Percentiles rank a stretch among this genome's conserved stretches.
phyloP scores from a whole-genome alignment of 2,888 invertebrate genomes.

The Stenichneumon culpator region DNA sequence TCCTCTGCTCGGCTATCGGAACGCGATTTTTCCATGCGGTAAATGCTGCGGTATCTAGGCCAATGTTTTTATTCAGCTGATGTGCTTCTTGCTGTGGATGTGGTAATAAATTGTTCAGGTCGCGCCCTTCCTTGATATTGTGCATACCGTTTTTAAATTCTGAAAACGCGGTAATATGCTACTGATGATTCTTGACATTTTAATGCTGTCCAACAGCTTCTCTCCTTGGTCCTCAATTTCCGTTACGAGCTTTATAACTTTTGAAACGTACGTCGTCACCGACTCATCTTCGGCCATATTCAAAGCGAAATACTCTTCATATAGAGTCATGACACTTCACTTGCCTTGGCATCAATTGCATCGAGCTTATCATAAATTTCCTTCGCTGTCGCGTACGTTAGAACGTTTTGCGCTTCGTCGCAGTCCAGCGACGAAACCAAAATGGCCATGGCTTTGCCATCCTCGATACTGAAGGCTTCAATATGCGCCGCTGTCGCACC shows the following conservation, averaged over 20 bases:
- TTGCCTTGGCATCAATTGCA: no score
- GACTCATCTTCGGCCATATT: conserved; percentile 42
- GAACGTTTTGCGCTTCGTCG: conserved; percentile 13
- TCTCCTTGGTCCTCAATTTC: conserved; percentile 55
- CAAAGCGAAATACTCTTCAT: conserved; percentile 43
- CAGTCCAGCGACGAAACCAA: conserved; percentile 22
- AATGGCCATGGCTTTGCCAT: conserved; percentile 40
- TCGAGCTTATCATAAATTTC: conserved; percentile 29
- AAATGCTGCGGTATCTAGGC: conserved; percentile 13
- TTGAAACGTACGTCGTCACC: conserved; percentile 29
- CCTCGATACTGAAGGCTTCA: not conserved
- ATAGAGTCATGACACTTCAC: conserved; percentile 45
- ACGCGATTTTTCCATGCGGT: conserved; percentile 11
- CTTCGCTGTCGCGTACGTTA: conserved; percentile 30
- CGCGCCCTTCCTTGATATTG: conserved; percentile 46
- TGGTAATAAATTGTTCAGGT: conserved; percentile 34
- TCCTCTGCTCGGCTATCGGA: conserved; percentile 49
- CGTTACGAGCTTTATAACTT: conserved; percentile 24
- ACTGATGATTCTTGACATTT: conserved; percentile 48
- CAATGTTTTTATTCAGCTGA: conserved; percentile 35
- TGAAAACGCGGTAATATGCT: conserved; percentile 31
- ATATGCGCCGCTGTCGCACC: not conserved
- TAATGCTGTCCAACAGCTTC: conserved; percentile 42
- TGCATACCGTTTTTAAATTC: conserved; percentile 50
- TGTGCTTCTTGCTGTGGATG: conserved; percentile 30